Percentiles rank a stretch among this genome's conserved stretches.
Evolutionary conservation across 2,113 vertebrate species (phyloP).

Genomic region (Mugil cephalus): DNA sequence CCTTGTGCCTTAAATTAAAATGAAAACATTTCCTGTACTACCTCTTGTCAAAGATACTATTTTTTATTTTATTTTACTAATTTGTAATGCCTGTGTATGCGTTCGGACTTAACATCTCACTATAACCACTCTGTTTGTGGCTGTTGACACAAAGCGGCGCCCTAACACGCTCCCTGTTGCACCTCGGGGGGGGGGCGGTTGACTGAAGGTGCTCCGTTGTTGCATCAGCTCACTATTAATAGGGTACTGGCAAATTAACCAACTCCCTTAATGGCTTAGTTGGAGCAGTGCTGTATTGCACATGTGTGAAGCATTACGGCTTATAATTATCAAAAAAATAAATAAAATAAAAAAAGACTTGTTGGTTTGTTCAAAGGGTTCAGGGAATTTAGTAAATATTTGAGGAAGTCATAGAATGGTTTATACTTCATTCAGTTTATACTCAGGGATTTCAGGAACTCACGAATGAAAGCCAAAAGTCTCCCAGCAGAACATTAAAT

Average conservation of each 20-base stretch:
- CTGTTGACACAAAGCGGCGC: constrained; percentile 41
- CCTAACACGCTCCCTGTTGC: constrained; percentile 32
- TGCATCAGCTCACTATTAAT: constrained; percentile 49
- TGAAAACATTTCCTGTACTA: background rate
- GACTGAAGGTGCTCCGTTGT: constrained; percentile 41
- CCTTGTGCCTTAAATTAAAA: background rate
- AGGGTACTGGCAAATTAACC: constrained; percentile 35
- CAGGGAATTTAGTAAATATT: background rate
- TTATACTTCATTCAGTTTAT: background rate
- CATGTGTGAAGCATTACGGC: constrained; percentile 8
- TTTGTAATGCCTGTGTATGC: background rate
- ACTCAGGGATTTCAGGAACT: no score
- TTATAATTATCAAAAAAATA: background rate
- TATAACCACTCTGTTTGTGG: constrained; percentile 20
- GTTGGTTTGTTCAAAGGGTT: background rate
- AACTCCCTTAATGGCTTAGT: constrained; percentile 37
- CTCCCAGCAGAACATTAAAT: no score
- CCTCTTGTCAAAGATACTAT: background rate
- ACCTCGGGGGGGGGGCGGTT: constrained; percentile 15
- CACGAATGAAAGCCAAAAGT: no score
- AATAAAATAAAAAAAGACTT: background rate
- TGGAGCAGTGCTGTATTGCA: constrained; percentile 25
- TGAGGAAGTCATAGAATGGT: background rate
- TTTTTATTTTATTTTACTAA: background rate
- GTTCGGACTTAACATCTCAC: background rate